phyloP scores from a whole-genome alignment of 1,140 invertebrate species.

The Piezodorus guildinii region DNA sequence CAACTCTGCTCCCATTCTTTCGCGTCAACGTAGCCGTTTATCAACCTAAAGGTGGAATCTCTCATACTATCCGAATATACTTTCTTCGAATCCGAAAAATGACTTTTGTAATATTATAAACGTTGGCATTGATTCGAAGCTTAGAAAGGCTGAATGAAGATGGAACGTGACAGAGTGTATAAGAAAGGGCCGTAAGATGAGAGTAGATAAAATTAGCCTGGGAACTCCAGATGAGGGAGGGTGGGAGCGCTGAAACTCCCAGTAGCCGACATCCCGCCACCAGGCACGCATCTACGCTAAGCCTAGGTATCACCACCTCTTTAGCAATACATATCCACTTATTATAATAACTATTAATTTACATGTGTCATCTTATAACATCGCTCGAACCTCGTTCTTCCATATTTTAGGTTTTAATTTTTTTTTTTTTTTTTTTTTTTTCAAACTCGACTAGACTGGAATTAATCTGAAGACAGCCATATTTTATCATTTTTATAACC shows the following conservation, averaged over 20 bases:
- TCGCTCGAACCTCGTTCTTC: background rate
- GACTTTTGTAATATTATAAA: background rate
- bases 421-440: background rate
- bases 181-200: constrained; percentile 5
- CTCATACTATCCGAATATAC: too few relatives aligned
- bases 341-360: background rate
- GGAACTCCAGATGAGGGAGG: background rate
- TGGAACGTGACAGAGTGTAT: background rate
- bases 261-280: constrained; percentile 1
- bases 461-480: too few relatives aligned
- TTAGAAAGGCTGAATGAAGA: constrained; percentile 2
- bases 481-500: too few relatives aligned
- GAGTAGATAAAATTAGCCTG: constrained; percentile 1
- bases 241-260: background rate
- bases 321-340: background rate
- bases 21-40: too few relatives aligned
- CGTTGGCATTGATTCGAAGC: background rate
- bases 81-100: background rate
- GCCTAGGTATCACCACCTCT: background rate
- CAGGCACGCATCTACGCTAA: background rate
- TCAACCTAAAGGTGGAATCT: too few relatives aligned
- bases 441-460: background rate
- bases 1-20: too few relatives aligned
- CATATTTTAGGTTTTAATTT: background rate
- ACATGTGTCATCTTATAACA: background rate